phyloP scores from a whole-genome alignment of 2,888 invertebrate species.

The Yponomeuta sedellus region DNA sequence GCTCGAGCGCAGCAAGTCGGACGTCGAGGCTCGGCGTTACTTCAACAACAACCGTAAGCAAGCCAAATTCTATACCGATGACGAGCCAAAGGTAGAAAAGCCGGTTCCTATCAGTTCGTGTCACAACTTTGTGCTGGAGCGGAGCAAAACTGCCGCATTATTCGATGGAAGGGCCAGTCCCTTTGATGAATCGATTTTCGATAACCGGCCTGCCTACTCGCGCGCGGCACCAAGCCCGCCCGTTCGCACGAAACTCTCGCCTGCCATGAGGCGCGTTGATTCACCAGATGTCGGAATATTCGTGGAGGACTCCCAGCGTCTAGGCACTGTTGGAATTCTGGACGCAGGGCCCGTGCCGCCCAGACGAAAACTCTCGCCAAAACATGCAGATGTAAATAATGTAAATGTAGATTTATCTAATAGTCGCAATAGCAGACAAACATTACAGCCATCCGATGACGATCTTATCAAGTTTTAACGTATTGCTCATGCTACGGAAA shows the following conservation, averaged over 20 bases:
- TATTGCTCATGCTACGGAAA: constrained; percentile 6
- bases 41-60: constrained; percentile 36
- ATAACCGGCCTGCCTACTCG: constrained; percentile 55
- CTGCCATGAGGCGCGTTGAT: constrained; percentile 38
- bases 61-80: constrained; percentile 57
- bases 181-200: constrained; percentile 55
- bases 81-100: constrained; percentile 28
- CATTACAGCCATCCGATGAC: constrained; percentile 26
- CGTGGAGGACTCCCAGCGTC: constrained; percentile 44
- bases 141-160: constrained; percentile 61
- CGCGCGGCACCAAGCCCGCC: constrained; percentile 69
- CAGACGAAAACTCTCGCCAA: constrained; percentile 58
- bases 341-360: constrained; percentile 57
- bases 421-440: neutral
- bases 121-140: constrained; percentile 46
- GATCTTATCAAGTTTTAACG: constrained; percentile 65
- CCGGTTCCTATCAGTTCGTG: constrained; percentile 28
- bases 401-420: constrained; percentile 1
- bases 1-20: constrained; percentile 65
- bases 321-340: constrained; percentile 51
- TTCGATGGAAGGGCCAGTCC: constrained; percentile 42
- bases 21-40: constrained; percentile 56
- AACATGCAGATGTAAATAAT: constrained; percentile 24
- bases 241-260: constrained; percentile 57
- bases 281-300: constrained; percentile 39